Evolutionary conservation across 2,888 invertebrate species (phyloP), one percentile per base, ranked within the genome.

Genomic region (Nudaria mundana): DNA sequence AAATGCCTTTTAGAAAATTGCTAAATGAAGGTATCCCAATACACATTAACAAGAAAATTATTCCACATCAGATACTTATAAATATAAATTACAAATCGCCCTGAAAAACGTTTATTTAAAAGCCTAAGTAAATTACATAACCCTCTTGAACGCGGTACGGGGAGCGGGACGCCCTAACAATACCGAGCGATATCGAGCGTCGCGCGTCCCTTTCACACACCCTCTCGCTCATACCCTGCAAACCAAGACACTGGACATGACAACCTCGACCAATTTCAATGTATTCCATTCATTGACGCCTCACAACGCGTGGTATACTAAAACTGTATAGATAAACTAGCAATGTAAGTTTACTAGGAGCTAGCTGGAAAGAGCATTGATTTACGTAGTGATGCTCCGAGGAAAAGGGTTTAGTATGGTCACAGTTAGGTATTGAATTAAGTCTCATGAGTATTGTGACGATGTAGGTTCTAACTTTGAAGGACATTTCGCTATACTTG

Each of bases 161-260:
- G 66, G 63, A 47, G 58, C 44, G 57, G 65, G 66, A 66, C 66
- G 66, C 71, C 76, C 74, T 65, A 61, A 66, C 71, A 56, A 62
- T 66, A 63, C 65, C 62, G 66, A 65, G 74, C 74, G 68, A 71
- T 78, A 77, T 76, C 76, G 80, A 80, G 71, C 80, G 76, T 55
- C 59, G 32, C 32, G 46, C 49, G 39, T 69, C 73, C 52, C 68
- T 18, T 55, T 76, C 73, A 23, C 57, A 48, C 45, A 34, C 20
- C 30, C 26, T 46, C 52, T 50, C 68, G 11, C 53, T 69, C 72
- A 24, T 40, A 25, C 35, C 18, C 38, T 14, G 20, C 44, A 34
- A 36, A 40, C 32, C 37, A 30, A 40, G 32, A 46, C 45, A 44
- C 57, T 54, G 57, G 58, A 60, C 54, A 44, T 53, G 54, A 60